These are phyloP conservation scores for Fragum whitleyi DNA, from an alignment of 2,888 invertebrate species.

Conservation along the genomic window DNA sequence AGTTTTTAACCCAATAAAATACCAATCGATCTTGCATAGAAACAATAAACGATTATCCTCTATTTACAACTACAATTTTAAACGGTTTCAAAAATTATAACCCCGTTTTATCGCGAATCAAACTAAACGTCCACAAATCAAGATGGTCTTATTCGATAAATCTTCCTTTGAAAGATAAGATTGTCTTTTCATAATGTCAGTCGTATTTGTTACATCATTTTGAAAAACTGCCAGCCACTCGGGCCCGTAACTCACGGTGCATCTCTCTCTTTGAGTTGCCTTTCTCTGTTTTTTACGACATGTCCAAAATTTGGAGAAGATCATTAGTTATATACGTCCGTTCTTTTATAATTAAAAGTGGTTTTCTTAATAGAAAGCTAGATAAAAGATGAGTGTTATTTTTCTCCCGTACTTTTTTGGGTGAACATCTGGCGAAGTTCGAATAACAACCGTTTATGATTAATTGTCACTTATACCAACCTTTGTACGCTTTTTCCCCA, in stretches of 20 bases:
- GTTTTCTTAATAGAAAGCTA: slow-evolving; percentile 8
- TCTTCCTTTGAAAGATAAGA: slow-evolving; percentile 25
- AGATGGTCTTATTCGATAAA: background rate
- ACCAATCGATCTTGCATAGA: no score
- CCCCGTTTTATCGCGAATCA: background rate
- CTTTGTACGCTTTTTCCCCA: background rate
- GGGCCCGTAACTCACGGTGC: slow-evolving; percentile 14
- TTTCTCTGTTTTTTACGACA: slow-evolving; percentile 13
- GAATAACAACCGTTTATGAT: slow-evolving; percentile 12
- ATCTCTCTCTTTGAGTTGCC: slow-evolving; percentile 13
- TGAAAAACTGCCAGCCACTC: slow-evolving; percentile 18
- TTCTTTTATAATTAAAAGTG: slow-evolving; percentile 11
- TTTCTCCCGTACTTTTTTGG: background rate
- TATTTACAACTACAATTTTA: no score
- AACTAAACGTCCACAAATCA: background rate
- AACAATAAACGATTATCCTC: no score
- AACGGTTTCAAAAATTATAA: no score
- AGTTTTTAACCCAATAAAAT: no score
- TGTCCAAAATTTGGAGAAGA: slow-evolving; percentile 12
- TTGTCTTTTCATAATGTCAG: slow-evolving; percentile 15
- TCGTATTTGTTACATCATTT: slow-evolving; percentile 25
- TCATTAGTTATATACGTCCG: slow-evolving; percentile 4
- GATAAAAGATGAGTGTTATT: slow-evolving; percentile 17
- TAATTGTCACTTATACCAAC: background rate
- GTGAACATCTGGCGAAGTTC: slow-evolving; percentile 22